Conservation (phyloP, 2,113 vertebrate species). For the Cephalopterus ornatus region DNA sequence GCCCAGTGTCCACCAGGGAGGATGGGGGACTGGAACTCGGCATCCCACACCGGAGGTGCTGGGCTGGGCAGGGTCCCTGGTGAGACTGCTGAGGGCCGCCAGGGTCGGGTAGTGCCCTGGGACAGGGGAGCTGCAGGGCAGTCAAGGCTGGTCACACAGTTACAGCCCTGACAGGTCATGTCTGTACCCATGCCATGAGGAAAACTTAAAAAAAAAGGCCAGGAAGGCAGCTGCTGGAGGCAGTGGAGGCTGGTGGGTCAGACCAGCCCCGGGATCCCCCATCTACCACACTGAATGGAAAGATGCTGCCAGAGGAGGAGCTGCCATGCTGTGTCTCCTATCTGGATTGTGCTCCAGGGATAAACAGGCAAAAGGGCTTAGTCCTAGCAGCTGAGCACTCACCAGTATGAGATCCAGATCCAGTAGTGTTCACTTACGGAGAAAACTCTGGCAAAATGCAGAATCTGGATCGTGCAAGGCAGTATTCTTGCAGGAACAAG, state of each 20-base stretch:
- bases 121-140: neutral
- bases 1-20: fast-evolving
- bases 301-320: neutral
- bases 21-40: neutral
- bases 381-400: neutral
- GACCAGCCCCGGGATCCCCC: fast-evolving
- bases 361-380: neutral
- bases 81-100: neutral
- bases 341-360: neutral
- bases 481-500: neutral
- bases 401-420: neutral
- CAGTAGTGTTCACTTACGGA: fast-evolving
- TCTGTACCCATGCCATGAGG: neutral
- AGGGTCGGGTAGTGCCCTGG: neutral
- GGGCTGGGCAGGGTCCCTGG: neutral
- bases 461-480: neutral
- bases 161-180: neutral
- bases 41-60: too few relatives aligned
- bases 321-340: neutral
- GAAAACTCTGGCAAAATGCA: neutral
- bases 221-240: neutral
- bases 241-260: neutral
- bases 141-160: neutral
- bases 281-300: neutral
- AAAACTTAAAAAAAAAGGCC: neutral